Conservation (phyloP, 2,113 vertebrate species). For the Myiozetetes cayanensis region DNA sequence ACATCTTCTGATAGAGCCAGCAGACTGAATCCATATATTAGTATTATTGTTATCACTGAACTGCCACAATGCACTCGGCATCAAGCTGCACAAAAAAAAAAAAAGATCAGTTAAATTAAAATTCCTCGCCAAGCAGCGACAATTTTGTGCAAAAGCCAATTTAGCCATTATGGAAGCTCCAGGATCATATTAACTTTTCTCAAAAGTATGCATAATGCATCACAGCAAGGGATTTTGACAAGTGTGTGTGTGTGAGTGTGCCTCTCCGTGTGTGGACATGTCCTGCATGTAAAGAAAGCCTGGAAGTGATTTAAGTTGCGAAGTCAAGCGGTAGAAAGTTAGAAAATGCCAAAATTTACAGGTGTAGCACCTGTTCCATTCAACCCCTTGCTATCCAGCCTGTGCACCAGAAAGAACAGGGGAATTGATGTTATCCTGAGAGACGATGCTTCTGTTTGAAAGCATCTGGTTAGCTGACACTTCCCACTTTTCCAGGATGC, state of each 20-base stretch:
- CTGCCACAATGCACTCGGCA: not conserved
- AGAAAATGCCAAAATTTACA: constrained; percentile 9
- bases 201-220: constrained; percentile 25
- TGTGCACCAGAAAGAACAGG: not conserved
- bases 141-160: constrained; percentile 54
- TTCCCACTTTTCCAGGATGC: not conserved
- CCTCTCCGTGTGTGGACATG: not conserved
- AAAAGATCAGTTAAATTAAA: constrained; percentile 53
- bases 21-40: constrained; percentile 39
- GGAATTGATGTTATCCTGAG: not conserved
- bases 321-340: constrained; percentile 8
- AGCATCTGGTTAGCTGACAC: constrained; percentile 2
- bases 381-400: not conserved
- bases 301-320: constrained; percentile 17
- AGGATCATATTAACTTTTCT: constrained; percentile 45
- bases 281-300: constrained; percentile 11
- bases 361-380: constrained; percentile 4
- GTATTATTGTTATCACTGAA: constrained; percentile 3
- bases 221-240: constrained; percentile 35
- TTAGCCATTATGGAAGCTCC: constrained; percentile 7
- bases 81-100: constrained; percentile 19
- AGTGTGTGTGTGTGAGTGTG: not conserved
- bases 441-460: not conserved
- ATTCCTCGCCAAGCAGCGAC: not conserved
- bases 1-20: constrained; percentile 5